These are phyloP conservation scores for Oreocharis arfaki DNA, from an alignment of 2,113 vertebrate genomes.

Conservation along the genomic window DNA sequence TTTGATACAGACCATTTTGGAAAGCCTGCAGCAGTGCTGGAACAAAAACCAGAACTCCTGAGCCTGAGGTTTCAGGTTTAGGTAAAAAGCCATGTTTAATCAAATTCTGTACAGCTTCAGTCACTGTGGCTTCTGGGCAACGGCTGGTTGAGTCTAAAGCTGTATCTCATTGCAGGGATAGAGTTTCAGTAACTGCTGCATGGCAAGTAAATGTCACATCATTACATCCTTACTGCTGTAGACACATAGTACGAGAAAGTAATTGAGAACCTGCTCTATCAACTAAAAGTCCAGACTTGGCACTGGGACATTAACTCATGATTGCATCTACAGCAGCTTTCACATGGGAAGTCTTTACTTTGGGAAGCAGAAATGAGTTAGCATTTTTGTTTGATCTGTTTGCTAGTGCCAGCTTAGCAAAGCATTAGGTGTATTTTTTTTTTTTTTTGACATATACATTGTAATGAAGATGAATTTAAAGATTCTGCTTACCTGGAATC, in stretches of 20 bases:
- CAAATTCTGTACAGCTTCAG: not conserved
- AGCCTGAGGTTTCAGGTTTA: not conserved
- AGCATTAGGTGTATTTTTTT: no score
- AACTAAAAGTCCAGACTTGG: not conserved
- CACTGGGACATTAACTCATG: not conserved
- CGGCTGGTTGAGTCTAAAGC: not conserved
- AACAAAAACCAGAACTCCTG: not conserved
- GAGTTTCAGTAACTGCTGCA: not conserved
- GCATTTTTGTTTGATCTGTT: not conserved
- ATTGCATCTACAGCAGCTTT: not conserved
- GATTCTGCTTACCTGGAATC: not conserved
- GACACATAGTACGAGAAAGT: not conserved
- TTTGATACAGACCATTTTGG: not conserved
- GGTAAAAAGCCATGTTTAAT: not conserved
- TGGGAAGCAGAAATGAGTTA: not conserved
- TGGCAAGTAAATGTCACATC: not conserved
- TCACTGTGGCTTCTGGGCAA: not conserved
- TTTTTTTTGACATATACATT: accelerated
- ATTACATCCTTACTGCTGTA: not conserved
- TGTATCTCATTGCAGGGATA: not conserved
- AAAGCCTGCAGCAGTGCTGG: not conserved
- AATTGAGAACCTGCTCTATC: not conserved
- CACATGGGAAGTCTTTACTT: not conserved
- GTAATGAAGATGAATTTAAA: not conserved
- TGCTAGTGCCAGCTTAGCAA: not conserved